These are phyloP conservation scores for Cydia splendana DNA, from an alignment of 1,140 invertebrate genomes.

Conservation along the genomic window DNA sequence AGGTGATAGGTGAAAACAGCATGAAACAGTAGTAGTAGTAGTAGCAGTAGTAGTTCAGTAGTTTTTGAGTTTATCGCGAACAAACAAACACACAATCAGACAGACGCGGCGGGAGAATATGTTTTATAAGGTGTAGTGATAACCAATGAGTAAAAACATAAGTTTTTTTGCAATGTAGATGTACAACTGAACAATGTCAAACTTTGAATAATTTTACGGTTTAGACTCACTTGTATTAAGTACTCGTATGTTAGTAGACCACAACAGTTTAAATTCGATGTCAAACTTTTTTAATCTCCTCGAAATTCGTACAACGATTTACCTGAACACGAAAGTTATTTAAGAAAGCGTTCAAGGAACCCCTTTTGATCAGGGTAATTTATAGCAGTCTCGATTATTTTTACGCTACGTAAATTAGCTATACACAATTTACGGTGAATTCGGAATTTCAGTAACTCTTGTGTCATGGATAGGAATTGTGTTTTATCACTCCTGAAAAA, in stretches of 20 bases:
- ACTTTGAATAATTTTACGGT: no score
- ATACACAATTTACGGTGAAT: background rate
- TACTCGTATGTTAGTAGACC: no score
- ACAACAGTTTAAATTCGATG: no score
- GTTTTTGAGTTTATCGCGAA: no score
- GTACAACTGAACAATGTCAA: background rate
- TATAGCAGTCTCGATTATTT: background rate
- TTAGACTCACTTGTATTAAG: no score
- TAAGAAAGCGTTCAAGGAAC: constrained; percentile 1
- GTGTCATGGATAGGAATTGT: background rate
- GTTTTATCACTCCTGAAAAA: background rate
- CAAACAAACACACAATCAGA: no score
- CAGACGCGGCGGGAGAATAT: no score
- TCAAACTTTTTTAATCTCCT: background rate
- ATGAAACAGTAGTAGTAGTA: no score
- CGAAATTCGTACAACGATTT: constrained; percentile 4
- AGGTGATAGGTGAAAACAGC: no score
- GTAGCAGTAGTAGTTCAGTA: no score
- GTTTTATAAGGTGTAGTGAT: no score
- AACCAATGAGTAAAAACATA: background rate
- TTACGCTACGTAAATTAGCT: constrained; percentile 2
- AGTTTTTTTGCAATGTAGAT: background rate
- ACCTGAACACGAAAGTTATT: constrained; percentile 16
- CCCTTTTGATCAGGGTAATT: constrained; percentile 13
- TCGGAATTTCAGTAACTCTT: background rate